Conservation (phyloP, 2,797 vertebrate species). For the Danio tinwini region DNA sequence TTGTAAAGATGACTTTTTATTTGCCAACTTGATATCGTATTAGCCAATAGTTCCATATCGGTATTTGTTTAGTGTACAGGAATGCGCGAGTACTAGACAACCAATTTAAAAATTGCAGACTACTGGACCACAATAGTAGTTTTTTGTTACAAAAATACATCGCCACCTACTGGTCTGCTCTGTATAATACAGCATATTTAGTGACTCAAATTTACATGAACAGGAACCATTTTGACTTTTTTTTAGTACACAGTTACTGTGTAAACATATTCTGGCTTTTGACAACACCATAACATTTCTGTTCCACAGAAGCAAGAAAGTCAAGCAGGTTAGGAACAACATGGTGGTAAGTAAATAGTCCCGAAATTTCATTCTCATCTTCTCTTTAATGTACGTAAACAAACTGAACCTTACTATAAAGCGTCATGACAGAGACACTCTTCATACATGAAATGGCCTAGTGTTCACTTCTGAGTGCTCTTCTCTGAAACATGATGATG, state of each 20-base stretch:
- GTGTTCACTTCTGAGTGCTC: constrained; percentile 53
- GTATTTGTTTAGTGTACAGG: too few relatives aligned
- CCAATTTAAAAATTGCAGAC: too few relatives aligned
- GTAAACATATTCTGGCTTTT: background rate
- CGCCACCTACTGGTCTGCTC: too few relatives aligned
- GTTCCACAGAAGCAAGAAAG: background rate
- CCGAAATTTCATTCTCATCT: background rate
- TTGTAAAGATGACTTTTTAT: too few relatives aligned
- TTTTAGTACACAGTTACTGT: background rate
- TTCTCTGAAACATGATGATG: background rate
- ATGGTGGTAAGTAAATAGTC: background rate
- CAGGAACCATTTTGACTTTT: background rate
- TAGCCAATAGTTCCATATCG: too few relatives aligned
- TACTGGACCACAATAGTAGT: too few relatives aligned
- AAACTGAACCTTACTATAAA: constrained; percentile 11
- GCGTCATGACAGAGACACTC: constrained; percentile 34
- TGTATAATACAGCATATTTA: background rate
- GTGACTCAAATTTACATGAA: background rate
- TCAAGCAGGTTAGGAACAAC: background rate
- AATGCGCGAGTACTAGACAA: too few relatives aligned
- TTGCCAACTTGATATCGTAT: too few relatives aligned
- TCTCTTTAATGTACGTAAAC: background rate
- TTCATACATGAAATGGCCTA: constrained; percentile 50
- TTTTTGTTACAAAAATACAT: too few relatives aligned
- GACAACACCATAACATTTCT: background rate